Base-by-base conservation (phyloP, 53 echinoderm and acorn worm genomes). In the Actinopyga echinites region DNA sequence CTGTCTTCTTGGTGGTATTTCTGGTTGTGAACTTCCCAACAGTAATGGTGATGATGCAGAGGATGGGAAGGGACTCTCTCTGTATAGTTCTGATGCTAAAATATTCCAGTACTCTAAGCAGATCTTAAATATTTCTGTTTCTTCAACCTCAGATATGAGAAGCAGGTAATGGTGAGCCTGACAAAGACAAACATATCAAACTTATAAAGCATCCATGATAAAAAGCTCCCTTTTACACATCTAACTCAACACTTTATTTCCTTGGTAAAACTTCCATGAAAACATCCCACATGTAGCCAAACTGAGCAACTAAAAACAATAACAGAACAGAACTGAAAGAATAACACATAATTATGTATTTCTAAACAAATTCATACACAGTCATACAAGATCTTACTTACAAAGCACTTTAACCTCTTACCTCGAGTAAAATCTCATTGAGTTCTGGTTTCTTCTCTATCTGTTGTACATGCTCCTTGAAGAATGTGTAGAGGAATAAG, bases 61-160 rank as follows among this genome's bases (percentile, higher is more conserved):
- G 24, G 96, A 93, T 21, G 96, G 92, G 79, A 96, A 96, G 26
- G 96, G 96, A 42, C 94, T 94, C 71, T 96, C 96, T 33, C 94
- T 73, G 86, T 96, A 96, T 40, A 96, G 61, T 38, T 94, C 94
- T 12, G 94, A 96, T 26, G 94, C 89, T 10, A 96, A 84, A 8
- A 92, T 96, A 69, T 96, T 96, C 94, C 93, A 96, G 83, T 96
- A 94, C 85, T 96, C 96, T 55, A 96, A 75, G 77, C 96, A 96
- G 49, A 94, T 96, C 86, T 94, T 96, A 85, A 96, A 96, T 32
- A 96, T 96, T 80, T 96, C 96, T 60, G 93, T 96, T 90, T 96
- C 96, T 63, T 96, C 93, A 29, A 96, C 96, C 49, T 93, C 93
- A 33, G 96, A 96, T 73, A 93, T 96, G 22, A 93, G 86, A 5